A percentile compares a stretch with the other conserved stretches of the same genome.
Conservation (phyloP, 2,797 vertebrate species). For the Fratercula arctica region DNA sequence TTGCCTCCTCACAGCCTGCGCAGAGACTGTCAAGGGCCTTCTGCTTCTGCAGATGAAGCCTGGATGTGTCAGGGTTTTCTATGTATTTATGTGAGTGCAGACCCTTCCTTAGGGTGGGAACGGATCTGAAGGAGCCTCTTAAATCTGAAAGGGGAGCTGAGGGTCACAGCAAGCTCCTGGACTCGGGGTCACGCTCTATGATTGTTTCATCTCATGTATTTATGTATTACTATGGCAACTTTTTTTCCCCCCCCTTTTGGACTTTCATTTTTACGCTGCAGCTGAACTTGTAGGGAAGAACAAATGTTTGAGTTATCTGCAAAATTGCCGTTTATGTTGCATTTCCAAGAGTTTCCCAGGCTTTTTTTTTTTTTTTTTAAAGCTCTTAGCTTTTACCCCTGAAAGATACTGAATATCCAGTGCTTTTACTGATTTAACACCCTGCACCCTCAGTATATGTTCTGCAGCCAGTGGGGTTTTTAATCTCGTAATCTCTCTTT, state of each 20-base stretch:
- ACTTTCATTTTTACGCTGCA: background rate
- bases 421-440: background rate
- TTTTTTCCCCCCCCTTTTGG: background rate
- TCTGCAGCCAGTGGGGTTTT: background rate
- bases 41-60: background rate
- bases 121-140: background rate
- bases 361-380: background rate
- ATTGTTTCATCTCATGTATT: background rate
- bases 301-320: background rate
- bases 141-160: background rate
- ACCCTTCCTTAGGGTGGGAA: background rate
- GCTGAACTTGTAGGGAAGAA: background rate
- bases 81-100: accelerated
- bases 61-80: background rate
- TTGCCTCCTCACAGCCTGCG: background rate
- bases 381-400: background rate
- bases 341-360: background rate
- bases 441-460: background rate
- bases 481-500: background rate
- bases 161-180: background rate
- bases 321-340: background rate
- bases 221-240: background rate
- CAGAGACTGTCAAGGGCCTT: background rate
- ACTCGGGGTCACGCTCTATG: accelerated
- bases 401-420: background rate